phyloP scores from a whole-genome alignment of 2,797 vertebrate species.

The Enteromius afrohamiltoni region DNA sequence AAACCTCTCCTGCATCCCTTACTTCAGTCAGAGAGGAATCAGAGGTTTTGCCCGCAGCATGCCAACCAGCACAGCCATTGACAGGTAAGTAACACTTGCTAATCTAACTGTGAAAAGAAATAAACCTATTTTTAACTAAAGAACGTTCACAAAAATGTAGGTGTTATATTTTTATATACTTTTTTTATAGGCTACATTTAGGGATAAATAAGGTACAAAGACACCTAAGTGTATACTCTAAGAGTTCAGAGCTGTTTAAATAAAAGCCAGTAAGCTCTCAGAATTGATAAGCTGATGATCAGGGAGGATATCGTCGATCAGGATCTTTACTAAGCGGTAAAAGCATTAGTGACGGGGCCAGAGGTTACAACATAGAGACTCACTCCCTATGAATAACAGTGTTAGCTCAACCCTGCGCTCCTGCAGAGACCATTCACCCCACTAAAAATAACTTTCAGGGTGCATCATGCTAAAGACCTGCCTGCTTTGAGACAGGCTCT shows the following conservation, averaged over 20 bases:
- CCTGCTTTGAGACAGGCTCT: constrained; percentile 35
- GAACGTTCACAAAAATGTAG: background rate
- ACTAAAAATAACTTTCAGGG: constrained; percentile 58
- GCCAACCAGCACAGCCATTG: constrained; percentile 94
- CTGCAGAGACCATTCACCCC: constrained; percentile 40
- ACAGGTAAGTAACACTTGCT: constrained; percentile 82
- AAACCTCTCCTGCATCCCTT: constrained; percentile 92
- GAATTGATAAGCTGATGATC: constrained; percentile 32
- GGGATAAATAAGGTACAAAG: background rate
- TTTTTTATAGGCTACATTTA: background rate
- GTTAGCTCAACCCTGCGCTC: constrained; percentile 66
- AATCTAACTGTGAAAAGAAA: background rate
- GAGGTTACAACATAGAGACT: constrained; percentile 58
- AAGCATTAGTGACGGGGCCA: constrained; percentile 33
- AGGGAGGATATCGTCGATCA: constrained; percentile 38
- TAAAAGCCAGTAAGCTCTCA: background rate
- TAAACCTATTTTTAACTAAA: background rate
- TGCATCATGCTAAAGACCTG: constrained; percentile 38
- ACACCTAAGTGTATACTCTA: background rate
- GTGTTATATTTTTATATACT: background rate
- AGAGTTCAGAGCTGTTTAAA: constrained; percentile 21
- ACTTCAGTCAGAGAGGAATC: constrained; percentile 90
- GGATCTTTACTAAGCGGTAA: constrained; percentile 3
- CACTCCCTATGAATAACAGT: constrained; percentile 72
- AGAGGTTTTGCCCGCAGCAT: constrained; percentile 95